These are phyloP conservation scores for Pantherophis guttatus DNA, from an alignment of 2,113 vertebrate genomes.

Conservation along the genomic window DNA sequence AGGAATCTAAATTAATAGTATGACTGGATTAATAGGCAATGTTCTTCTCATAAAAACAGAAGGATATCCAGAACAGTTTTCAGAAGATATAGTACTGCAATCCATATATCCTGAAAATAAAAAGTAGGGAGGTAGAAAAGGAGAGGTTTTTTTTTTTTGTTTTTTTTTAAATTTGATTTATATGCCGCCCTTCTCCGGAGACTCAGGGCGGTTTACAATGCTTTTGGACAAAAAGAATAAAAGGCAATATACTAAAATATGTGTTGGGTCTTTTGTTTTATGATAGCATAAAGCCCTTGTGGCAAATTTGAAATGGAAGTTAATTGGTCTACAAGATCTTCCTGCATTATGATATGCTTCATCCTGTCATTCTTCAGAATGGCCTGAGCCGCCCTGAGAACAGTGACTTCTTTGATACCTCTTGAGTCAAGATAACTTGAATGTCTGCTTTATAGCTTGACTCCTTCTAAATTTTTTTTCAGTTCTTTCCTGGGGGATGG, in stretches of 20 bases:
- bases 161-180: too few species aligned
- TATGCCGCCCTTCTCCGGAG: too few species aligned
- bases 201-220: too few species aligned
- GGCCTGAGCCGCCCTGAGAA: background rate
- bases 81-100: background rate
- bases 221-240: background rate
- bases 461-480: background rate
- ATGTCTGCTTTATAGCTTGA: background rate
- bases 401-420: background rate
- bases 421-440: background rate
- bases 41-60: background rate
- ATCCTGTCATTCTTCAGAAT: background rate
- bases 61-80: background rate
- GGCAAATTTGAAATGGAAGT: background rate
- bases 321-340: background rate
- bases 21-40: background rate
- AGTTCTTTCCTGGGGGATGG: background rate
- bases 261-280: background rate
- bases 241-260: background rate
- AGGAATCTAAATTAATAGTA: background rate
- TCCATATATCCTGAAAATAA: background rate
- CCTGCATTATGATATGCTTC: background rate
- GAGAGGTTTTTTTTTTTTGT: too few species aligned
- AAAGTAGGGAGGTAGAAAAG: background rate
- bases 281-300: background rate